Evolutionary conservation across 2,888 invertebrate genomes (phyloP).

Genomic region (Aspidiotus destructor): DNA sequence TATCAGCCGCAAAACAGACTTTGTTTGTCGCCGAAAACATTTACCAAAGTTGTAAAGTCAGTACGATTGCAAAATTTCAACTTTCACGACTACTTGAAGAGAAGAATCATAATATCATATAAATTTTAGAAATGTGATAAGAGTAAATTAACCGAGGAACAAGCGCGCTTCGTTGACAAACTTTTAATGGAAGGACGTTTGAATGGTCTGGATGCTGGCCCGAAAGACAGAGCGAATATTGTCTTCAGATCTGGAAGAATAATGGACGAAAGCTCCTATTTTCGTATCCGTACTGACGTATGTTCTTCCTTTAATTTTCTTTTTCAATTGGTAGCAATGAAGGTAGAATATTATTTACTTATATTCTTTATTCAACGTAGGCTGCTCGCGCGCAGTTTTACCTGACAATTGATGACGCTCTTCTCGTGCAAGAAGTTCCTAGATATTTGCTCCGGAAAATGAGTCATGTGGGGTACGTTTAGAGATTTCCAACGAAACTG

Average conservation of each 20-base stretch:
- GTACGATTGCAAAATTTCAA: slow-evolving; percentile 16
- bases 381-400: slow-evolving; percentile 56
- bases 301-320: not conserved
- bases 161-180: slow-evolving; percentile 64
- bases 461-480: slow-evolving; percentile 48
- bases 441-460: slow-evolving; percentile 55
- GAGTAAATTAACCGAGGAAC: slow-evolving; percentile 48
- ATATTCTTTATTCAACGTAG: slow-evolving; percentile 35
- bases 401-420: slow-evolving; percentile 56
- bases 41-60: slow-evolving; percentile 54
- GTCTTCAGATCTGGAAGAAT: slow-evolving; percentile 48
- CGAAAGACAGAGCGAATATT: slow-evolving; percentile 48
- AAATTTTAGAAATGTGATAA: slow-evolving; percentile 42
- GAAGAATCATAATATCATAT: too few species aligned
- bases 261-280: slow-evolving; percentile 51
- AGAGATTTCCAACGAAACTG: not conserved
- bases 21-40: slow-evolving; percentile 64
- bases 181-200: slow-evolving; percentile 70
- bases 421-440: slow-evolving; percentile 64
- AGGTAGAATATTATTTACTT: not conserved
- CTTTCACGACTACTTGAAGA: not conserved
- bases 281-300: slow-evolving; percentile 56
- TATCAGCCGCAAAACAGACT: slow-evolving; percentile 59
- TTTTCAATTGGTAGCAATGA: slow-evolving; percentile 10
- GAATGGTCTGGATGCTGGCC: slow-evolving; percentile 64